These are phyloP conservation scores for Meles meles DNA, from an alignment of 2,113 vertebrate species.

Conservation along the genomic window DNA sequence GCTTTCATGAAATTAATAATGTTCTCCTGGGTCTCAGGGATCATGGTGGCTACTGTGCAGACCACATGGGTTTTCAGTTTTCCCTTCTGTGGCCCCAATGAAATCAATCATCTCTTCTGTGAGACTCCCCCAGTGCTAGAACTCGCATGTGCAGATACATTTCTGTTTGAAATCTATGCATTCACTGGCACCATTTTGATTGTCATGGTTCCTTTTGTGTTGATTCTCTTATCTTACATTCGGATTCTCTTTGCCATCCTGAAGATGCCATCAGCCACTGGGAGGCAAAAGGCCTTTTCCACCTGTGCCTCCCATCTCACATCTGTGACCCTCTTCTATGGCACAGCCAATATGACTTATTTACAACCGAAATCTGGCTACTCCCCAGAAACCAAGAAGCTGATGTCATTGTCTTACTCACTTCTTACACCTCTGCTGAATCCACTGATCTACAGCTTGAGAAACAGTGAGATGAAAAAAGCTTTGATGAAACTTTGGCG, in stretches of 20 bases:
- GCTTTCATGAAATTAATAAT: slow-evolving; percentile 34
- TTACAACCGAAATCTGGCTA: slow-evolving; percentile 61
- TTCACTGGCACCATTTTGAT: slow-evolving; percentile 56
- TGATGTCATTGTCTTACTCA: slow-evolving; percentile 58
- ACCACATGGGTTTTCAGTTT: slow-evolving; percentile 61
- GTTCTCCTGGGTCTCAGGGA: slow-evolving; percentile 39
- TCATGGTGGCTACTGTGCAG: slow-evolving; percentile 12
- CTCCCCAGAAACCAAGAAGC: slow-evolving; percentile 55
- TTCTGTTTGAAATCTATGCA: slow-evolving; percentile 59
- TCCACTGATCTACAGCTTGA: slow-evolving; percentile 63
- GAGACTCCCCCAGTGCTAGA: slow-evolving; percentile 56
- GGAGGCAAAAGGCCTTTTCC: slow-evolving; percentile 70
- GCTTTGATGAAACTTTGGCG: background rate
- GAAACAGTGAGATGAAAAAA: slow-evolving; percentile 66
- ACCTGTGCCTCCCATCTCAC: slow-evolving; percentile 71
- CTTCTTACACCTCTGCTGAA: slow-evolving; percentile 57
- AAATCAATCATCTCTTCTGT: slow-evolving; percentile 67
- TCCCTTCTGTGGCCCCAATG: slow-evolving; percentile 59
- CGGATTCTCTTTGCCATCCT: slow-evolving; percentile 55
- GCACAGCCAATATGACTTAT: slow-evolving; percentile 65
- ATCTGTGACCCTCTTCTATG: slow-evolving; percentile 62
- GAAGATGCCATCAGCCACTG: slow-evolving; percentile 53
- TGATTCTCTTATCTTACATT: slow-evolving; percentile 66
- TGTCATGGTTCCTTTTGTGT: slow-evolving; percentile 33
- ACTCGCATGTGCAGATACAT: background rate